phyloP scores from a whole-genome alignment of 2,888 invertebrate species.

The Vannuccia rotundouncinata region DNA sequence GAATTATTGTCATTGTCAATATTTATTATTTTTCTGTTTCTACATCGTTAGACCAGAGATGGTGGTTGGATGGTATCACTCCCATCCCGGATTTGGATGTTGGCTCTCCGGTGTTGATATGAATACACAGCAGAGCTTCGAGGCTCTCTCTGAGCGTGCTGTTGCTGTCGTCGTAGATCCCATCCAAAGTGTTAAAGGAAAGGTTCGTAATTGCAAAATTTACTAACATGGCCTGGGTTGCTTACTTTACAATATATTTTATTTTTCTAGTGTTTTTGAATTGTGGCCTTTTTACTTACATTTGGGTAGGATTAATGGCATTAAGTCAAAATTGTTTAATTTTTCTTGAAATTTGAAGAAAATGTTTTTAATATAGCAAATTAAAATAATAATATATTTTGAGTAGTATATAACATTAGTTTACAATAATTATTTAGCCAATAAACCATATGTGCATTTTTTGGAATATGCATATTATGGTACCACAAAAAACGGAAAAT shows the following conservation, averaged over 20 bases:
- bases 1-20: too few species aligned
- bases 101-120: conserved; percentile 98
- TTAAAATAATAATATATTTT: too few species aligned
- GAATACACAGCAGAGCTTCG: conserved; percentile 98
- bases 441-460: not conserved
- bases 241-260: too few species aligned
- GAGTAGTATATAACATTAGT: too few species aligned
- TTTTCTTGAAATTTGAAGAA: too few species aligned
- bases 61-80: conserved; percentile 97
- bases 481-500: not conserved
- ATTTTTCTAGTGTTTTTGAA: too few species aligned
- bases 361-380: too few species aligned
- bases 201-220: conserved; percentile 45
- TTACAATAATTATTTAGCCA: not conserved
- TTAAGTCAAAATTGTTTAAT: too few species aligned
- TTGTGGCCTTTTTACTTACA: too few species aligned
- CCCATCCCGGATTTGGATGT: conserved; percentile 98
- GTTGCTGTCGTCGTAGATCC: conserved; percentile 99
- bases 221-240: conserved; percentile 45
- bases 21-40: too few species aligned
- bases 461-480: not conserved
- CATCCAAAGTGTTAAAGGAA: conserved; percentile 95
- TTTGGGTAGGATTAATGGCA: too few species aligned
- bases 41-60: conserved; percentile 90
- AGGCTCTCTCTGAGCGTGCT: conserved; percentile 91